These are phyloP conservation scores for Apus apus DNA, from an alignment of 2,113 vertebrate species.

Conservation along the genomic window DNA sequence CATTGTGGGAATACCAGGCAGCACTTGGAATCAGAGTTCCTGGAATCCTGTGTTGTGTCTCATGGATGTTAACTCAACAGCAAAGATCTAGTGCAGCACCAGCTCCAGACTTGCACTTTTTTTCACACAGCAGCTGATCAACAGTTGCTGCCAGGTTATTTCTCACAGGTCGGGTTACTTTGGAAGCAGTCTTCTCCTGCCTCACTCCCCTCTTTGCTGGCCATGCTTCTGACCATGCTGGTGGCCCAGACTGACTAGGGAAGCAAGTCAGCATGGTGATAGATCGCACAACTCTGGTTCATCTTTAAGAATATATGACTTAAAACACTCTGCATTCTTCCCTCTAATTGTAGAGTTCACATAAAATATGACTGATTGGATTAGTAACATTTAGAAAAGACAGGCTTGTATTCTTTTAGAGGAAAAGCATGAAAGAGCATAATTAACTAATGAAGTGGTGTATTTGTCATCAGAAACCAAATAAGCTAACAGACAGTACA, in stretches of 20 bases:
- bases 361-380: neutral
- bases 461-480: neutral
- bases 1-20: neutral
- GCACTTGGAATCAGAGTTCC: neutral
- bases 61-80: neutral
- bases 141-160: neutral
- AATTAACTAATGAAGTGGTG: neutral
- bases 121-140: neutral
- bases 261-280: neutral
- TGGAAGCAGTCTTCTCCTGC: neutral
- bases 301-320: neutral
- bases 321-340: neutral
- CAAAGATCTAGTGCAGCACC: neutral
- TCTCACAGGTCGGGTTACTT: neutral
- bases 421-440: neutral
- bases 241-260: neutral
- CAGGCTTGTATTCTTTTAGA: neutral
- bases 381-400: neutral
- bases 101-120: neutral
- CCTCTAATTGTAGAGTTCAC: neutral
- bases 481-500: neutral
- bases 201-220: neutral
- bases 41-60: neutral
- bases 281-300: accelerated
- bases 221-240: neutral